These are phyloP conservation scores for Catalaphyllia jardinei DNA, from an alignment of 64 coral and sea anemone species.

Conservation along the genomic window DNA sequence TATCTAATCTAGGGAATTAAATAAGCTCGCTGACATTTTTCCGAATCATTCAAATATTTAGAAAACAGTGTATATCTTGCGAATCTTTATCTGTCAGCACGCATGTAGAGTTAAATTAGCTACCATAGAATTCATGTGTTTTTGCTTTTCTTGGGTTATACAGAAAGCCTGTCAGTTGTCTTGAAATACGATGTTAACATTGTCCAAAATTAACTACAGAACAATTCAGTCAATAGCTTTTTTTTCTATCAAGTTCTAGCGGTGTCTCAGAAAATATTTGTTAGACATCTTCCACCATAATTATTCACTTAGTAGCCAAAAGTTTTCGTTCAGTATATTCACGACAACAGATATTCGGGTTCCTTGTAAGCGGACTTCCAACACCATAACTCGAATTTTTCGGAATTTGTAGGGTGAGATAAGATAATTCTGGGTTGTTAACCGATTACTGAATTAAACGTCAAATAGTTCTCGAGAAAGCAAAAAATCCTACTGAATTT, in stretches of 20 bases:
- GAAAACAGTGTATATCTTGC: constrained; percentile 11
- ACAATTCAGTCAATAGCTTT: background rate
- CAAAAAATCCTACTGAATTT: background rate
- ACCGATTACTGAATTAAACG: background rate
- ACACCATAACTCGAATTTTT: background rate
- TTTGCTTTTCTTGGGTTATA: constrained; percentile 14
- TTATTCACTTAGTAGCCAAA: constrained; percentile 16
- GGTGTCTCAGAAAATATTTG: background rate
- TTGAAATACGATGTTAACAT: background rate
- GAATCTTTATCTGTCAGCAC: constrained; percentile 30
- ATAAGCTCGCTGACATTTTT: background rate
- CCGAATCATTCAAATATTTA: constrained; percentile 32
- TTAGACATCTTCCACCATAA: constrained; percentile 1
- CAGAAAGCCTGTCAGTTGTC: constrained; percentile 8
- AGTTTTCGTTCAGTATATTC: background rate
- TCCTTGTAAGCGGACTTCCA: background rate
- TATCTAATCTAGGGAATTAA: background rate
- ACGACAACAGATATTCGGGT: background rate
- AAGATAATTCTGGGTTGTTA: background rate
- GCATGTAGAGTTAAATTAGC: background rate
- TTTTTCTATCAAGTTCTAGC: constrained; percentile 2
- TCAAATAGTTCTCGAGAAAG: background rate
- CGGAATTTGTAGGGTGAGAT: background rate
- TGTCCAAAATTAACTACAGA: constrained; percentile 4
- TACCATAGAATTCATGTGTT: constrained; percentile 20